These are phyloP conservation scores for Cyanoderma ruficeps DNA, from an alignment of 2,113 vertebrate genomes.

Conservation along the genomic window DNA sequence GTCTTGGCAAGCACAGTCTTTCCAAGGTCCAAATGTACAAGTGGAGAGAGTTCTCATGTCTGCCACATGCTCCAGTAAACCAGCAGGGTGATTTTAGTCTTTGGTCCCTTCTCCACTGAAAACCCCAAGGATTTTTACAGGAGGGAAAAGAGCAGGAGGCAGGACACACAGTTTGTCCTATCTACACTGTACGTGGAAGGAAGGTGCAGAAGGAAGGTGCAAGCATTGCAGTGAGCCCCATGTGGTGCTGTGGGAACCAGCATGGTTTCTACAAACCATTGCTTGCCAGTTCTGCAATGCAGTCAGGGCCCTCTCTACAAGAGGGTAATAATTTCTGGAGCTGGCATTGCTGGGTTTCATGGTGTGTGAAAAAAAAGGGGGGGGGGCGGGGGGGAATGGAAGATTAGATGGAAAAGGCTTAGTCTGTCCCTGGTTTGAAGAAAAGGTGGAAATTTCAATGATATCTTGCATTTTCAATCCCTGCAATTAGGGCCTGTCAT, in stretches of 20 bases:
- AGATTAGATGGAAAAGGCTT: neutral
- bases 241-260: neutral
- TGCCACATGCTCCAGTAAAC: neutral
- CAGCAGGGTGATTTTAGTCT: neutral
- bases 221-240: neutral
- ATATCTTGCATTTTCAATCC: neutral
- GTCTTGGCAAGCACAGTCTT: neutral
- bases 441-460: neutral
- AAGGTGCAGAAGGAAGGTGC: neutral
- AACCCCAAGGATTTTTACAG: neutral
- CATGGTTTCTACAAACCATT: neutral
- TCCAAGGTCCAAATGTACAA: neutral
- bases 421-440: neutral
- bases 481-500: neutral
- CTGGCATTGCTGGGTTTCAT: neutral
- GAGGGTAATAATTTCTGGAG: neutral
- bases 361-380: neutral
- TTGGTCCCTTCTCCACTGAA: neutral
- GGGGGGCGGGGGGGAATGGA: rapidly evolving
- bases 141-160: neutral
- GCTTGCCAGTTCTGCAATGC: neutral
- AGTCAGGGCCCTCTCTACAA: neutral
- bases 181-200: neutral
- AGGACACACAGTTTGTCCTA: neutral
- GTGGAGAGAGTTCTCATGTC: neutral